Percentiles rank a stretch among this genome's conserved stretches.
Conservation (phyloP, 1,140 invertebrate genomes). For the Cecropterus lyciades region DNA sequence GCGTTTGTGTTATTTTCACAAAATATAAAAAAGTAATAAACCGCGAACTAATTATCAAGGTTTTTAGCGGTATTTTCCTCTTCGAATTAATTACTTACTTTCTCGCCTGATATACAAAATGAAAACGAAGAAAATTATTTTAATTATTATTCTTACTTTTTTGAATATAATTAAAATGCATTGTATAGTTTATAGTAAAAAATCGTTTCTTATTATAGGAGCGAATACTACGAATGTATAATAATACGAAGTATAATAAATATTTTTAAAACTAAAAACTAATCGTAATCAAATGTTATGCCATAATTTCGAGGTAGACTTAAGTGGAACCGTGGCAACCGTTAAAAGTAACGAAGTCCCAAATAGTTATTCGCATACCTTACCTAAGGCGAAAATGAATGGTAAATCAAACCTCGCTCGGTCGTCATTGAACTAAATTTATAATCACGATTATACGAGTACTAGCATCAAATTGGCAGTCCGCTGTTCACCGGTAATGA, state of each 20-base stretch:
- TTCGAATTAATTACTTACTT: constrained; percentile 1
- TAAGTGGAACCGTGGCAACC: not conserved
- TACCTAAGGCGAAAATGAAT: constrained; percentile 35
- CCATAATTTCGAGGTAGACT: not conserved
- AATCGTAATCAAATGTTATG: not conserved
- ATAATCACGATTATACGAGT: constrained; percentile 38
- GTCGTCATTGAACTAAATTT: constrained; percentile 65
- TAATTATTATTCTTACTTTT: no score
- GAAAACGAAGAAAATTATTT: not conserved
- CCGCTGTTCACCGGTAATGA: constrained; percentile 14
- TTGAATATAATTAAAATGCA: no score
- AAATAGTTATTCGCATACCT: constrained; percentile 28
- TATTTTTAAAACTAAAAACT: not conserved
- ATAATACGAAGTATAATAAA: no score
- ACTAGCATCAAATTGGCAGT: constrained; percentile 27
- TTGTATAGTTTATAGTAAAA: no score
- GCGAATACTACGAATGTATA: no score
- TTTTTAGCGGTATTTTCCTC: constrained; percentile 1
- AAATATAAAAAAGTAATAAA: not conserved
- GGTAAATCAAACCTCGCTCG: constrained; percentile 36
- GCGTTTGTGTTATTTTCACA: no score
- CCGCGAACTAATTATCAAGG: not conserved
- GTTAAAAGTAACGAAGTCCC: constrained; percentile 21
- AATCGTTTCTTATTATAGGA: no score
- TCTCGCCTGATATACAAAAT: not conserved